Evolutionary conservation across 2,888 invertebrate species (phyloP), one percentile per base, ranked within the genome.

Genomic region (Eurytoma adleriae): DNA sequence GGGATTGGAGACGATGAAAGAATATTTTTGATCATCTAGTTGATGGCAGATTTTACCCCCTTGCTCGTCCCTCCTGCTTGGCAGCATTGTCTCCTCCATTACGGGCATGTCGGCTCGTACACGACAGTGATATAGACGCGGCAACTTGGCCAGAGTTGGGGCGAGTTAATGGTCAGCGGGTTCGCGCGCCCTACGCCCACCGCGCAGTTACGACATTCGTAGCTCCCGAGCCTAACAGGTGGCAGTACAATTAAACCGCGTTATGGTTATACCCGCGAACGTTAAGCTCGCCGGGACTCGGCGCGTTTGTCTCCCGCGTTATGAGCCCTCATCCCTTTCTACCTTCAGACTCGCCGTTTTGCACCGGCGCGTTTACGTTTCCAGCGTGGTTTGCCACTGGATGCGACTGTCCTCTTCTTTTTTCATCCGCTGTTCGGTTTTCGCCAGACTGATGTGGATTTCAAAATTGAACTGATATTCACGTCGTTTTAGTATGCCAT

Each of bases 231-330:
- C 85, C 86, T 86, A 88, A 89, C 88, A 88, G 87, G 88, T 88
- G 88, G 87, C 82, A 84, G 86, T 85, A 85, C 87, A 88, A 89
- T 89, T 89, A 89, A 88, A 89, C 86, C 85, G 80, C 85, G 86
- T 88, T 88, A 88, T 86, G 88, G 85, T 86, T 89, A 88, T 86
- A 85, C 86, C 86, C 77, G 76, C 77, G 78, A 77, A 79, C 78
- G 76, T 81, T 81, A 80, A 76, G 80, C 74, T 79, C 66, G 64
- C 80, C 79, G 40, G 64, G 40, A 48, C 64, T 64, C 62, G 30
- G 64, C 18, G 78, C 76, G 79, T 71, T 56, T 73, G 64, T 73
- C 73, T 64, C 73, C 40, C 14, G 40, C 50, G 50, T 66, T 20
- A 48, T 50, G 62, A 61, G 61, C 61, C 24, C 27, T 16, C 20